Conservation (phyloP, 1,140 invertebrate species). For the Lordiphosa clarofinis region DNA sequence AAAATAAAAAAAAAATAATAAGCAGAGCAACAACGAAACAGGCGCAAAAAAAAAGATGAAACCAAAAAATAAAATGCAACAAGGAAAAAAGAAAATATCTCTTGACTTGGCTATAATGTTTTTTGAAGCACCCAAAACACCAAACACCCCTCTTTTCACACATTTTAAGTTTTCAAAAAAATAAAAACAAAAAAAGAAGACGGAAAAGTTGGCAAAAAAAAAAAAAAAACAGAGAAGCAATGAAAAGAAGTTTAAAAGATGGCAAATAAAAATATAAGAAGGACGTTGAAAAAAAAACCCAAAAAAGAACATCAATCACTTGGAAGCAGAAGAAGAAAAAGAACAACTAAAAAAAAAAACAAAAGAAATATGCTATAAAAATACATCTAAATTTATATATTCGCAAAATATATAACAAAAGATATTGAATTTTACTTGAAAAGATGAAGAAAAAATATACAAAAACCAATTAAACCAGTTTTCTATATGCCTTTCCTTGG, state of each 20-base stretch:
- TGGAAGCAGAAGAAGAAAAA: constrained; percentile 43
- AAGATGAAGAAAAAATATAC: constrained; percentile 66
- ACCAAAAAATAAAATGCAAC: constrained; percentile 24
- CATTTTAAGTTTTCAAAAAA: constrained; percentile 67
- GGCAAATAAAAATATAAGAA: constrained; percentile 52
- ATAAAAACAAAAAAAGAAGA: constrained; percentile 43
- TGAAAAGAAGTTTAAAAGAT: constrained; percentile 46
- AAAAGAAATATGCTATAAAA: constrained; percentile 33
- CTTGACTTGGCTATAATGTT: constrained; percentile 77
- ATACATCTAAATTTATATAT: constrained; percentile 57
- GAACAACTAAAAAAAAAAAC: constrained; percentile 49
- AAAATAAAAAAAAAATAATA: constrained; percentile 47
- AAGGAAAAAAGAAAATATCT: constrained; percentile 35
- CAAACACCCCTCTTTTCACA: constrained; percentile 74
- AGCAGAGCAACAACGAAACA: constrained; percentile 45
- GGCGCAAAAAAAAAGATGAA: constrained; percentile 47
- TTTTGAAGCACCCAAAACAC: constrained; percentile 77
- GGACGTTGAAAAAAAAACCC: constrained; percentile 43
- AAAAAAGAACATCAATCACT: constrained; percentile 47
- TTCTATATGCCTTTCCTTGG: constrained; percentile 67
- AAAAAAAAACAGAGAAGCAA: constrained; percentile 46
- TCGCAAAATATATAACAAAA: constrained; percentile 65
- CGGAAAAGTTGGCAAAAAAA: constrained; percentile 29
- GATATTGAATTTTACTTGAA: constrained; percentile 60
- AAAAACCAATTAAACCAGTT: constrained; percentile 63